These are phyloP conservation scores for Anabas testudineus DNA, from an alignment of 2,797 vertebrate genomes.

Conservation along the genomic window DNA sequence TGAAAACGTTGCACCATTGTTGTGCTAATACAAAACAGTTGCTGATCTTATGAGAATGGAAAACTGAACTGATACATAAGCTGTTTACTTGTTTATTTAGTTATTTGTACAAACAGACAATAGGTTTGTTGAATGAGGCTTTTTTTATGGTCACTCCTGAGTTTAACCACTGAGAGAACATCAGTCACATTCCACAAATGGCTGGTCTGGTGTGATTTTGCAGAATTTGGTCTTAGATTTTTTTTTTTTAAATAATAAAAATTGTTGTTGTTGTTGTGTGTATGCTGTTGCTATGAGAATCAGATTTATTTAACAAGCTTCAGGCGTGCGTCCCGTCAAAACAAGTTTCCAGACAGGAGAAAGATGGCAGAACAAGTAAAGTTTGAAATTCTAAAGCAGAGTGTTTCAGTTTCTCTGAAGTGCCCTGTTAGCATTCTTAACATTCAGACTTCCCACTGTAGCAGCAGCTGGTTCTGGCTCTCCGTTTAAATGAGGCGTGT, in stretches of 20 bases:
- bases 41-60: no score
- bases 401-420: conserved; percentile 7
- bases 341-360: not conserved
- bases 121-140: no score
- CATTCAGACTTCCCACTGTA: conserved; percentile 15
- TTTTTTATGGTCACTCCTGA: no score
- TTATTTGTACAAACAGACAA: no score
- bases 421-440: conserved; percentile 27
- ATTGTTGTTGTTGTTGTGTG: no score
- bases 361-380: not conserved
- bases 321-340: conserved; percentile 1
- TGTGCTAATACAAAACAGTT: no score
- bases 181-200: no score
- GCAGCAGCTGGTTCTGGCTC: conserved; percentile 23
- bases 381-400: not conserved
- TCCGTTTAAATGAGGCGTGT: conserved; percentile 19
- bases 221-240: not conserved
- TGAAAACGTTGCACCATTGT: no score
- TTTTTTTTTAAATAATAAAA: no score
- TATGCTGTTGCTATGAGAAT: not conserved
- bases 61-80: no score
- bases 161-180: no score
- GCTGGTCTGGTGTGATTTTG: not conserved
- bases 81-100: no score
- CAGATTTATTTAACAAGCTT: not conserved